Evolutionary conservation across 2,797 vertebrate genomes (phyloP).

Genomic region (Lithobates pipiens): DNA sequence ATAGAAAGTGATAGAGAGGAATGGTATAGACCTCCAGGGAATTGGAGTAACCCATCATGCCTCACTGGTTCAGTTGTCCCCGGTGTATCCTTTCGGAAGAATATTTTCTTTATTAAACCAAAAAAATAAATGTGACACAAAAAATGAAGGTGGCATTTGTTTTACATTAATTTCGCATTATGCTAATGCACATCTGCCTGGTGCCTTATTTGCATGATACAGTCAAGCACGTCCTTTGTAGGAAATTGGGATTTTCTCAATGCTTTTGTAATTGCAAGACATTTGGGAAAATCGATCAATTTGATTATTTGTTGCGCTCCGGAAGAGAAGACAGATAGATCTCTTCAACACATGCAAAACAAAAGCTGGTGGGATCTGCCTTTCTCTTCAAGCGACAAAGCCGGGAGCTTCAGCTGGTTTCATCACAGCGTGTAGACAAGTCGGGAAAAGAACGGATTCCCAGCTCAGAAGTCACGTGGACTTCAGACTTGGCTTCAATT

Average conservation of each 20-base stretch:
- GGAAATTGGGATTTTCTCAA: constrained; percentile 64
- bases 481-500: too few relatives aligned
- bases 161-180: constrained; percentile 47
- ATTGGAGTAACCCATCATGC: too few relatives aligned
- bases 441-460: not conserved
- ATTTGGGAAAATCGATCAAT: constrained; percentile 49
- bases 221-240: constrained; percentile 65
- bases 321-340: not conserved
- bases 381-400: not conserved
- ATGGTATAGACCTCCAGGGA: too few relatives aligned
- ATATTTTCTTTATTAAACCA: constrained; percentile 1
- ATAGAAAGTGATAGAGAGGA: too few relatives aligned
- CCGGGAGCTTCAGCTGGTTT: not conserved
- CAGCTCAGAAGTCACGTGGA: not conserved
- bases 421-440: not conserved
- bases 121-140: constrained; percentile 14
- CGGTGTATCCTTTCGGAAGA: not conserved
- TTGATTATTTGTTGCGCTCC: constrained; percentile 19
- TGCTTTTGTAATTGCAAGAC: constrained; percentile 43
- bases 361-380: not conserved
- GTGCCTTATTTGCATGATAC: constrained; percentile 28
- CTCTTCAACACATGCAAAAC: constrained; percentile 12
- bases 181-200: constrained; percentile 64
- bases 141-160: constrained; percentile 53
- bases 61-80: too few relatives aligned